Evolutionary conservation across 1,140 invertebrate species (phyloP).

Genomic region (Camponotus floridanus): DNA sequence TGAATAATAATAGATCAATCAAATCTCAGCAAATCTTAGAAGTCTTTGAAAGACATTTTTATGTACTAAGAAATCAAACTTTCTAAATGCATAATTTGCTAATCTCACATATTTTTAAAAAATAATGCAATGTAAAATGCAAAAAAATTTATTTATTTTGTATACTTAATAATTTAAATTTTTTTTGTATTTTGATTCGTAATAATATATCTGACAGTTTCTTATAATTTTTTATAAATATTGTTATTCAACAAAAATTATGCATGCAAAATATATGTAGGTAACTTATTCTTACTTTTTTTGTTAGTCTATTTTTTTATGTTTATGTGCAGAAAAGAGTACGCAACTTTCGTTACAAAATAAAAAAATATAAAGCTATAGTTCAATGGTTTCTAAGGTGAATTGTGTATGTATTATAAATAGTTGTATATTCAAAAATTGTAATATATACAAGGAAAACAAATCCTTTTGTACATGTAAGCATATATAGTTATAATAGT

Average conservation of each 20-base stretch:
- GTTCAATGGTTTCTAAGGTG: slow-evolving; percentile 46
- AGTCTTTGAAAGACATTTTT: background rate
- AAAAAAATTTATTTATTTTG: slow-evolving; percentile 30
- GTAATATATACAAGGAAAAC: slow-evolving; percentile 43
- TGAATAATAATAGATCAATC: slow-evolving; percentile 9
- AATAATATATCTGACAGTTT: background rate
- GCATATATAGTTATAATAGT: slow-evolving; percentile 10
- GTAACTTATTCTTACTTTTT: background rate
- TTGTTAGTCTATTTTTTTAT: background rate
- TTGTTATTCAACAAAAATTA: slow-evolving; percentile 15
- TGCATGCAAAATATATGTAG: background rate
- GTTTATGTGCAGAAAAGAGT: background rate
- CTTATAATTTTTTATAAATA: background rate
- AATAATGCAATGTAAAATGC: slow-evolving; percentile 46
- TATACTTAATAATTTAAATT: too few relatives aligned
- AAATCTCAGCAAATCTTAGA: background rate
- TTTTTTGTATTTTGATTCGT: slow-evolving; percentile 16
- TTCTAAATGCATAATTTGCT: background rate
- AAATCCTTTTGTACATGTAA: slow-evolving; percentile 32
- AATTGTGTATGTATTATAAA: slow-evolving; percentile 44
- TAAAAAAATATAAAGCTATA: slow-evolving; percentile 27
- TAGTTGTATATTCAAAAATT: slow-evolving; percentile 31
- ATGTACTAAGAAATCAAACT: background rate
- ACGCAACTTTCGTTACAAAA: background rate
- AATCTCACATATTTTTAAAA: slow-evolving; percentile 66